phyloP scores from a whole-genome alignment of 53 echinoderm and acorn worm species.

The Holothuria scabra region DNA sequence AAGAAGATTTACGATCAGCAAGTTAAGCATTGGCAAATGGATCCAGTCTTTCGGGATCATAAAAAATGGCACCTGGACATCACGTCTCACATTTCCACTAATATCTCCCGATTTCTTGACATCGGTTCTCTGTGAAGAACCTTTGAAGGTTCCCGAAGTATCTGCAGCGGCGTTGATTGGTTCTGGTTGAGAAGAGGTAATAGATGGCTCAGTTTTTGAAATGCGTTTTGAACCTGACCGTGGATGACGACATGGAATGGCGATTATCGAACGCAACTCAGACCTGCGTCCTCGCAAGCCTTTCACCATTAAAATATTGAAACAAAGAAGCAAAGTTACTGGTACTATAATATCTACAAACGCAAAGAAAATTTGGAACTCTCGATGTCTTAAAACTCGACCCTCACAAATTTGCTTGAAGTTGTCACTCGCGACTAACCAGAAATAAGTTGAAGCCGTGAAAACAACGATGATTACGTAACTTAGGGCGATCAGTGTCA shows the following conservation, averaged over 20 bases:
- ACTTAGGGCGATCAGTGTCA: background rate
- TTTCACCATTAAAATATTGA: constrained; percentile 5
- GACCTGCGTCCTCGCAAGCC: background rate
- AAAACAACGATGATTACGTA: background rate
- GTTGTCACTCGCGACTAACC: background rate
- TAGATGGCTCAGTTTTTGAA: too few relatives aligned
- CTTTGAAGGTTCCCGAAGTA: too few relatives aligned
- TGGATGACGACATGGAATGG: background rate
- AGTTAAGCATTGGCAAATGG: too few relatives aligned
- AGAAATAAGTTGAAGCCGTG: background rate
- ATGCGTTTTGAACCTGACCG: background rate
- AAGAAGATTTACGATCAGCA: too few relatives aligned
- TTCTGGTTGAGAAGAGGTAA: too few relatives aligned
- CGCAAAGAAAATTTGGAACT: background rate
- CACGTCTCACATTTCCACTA: too few relatives aligned
- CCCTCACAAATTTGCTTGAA: background rate
- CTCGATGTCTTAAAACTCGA: background rate
- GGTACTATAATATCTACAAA: background rate
- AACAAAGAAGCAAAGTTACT: background rate
- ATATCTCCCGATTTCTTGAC: too few relatives aligned
- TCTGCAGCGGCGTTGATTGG: too few relatives aligned
- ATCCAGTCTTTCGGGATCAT: too few relatives aligned
- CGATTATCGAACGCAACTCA: background rate
- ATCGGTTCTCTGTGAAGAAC: too few relatives aligned
- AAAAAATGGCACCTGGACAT: too few relatives aligned